A percentile compares a stretch with the other conserved stretches of the same genome.
These are phyloP conservation scores for Empis livida DNA, from an alignment of 2,888 invertebrate species.

Conservation along the genomic window DNA sequence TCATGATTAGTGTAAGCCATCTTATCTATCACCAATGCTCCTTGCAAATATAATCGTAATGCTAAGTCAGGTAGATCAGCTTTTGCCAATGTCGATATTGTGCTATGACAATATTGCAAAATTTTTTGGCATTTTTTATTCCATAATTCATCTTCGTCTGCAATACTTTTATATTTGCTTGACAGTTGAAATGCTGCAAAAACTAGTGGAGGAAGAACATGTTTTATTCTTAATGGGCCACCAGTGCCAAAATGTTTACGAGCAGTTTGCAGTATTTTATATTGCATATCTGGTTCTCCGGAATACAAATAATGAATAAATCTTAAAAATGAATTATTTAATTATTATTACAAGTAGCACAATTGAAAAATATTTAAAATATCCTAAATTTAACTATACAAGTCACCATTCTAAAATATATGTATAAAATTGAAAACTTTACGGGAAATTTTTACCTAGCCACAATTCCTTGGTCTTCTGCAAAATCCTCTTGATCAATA, in stretches of 20 bases:
- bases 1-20: slow-evolving; percentile 91
- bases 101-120: slow-evolving; percentile 95
- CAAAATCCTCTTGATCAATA: slow-evolving; percentile 84
- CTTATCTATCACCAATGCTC: slow-evolving; percentile 83
- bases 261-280: slow-evolving; percentile 77
- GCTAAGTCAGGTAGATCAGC: slow-evolving; percentile 91
- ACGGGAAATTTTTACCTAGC: slow-evolving; percentile 47
- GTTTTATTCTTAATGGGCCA: slow-evolving; percentile 74
- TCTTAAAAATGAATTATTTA: slow-evolving; percentile 37
- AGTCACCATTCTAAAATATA: too few species aligned
- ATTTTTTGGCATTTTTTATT: slow-evolving; percentile 97
- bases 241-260: slow-evolving; percentile 85
- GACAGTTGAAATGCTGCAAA: slow-evolving; percentile 89
- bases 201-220: slow-evolving; percentile 85
- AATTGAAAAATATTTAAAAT: background rate
- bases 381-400: too few species aligned
- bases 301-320: slow-evolving; percentile 74
- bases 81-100: slow-evolving; percentile 86
- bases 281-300: slow-evolving; percentile 71
- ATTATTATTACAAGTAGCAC: too few species aligned
- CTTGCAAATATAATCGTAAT: slow-evolving; percentile 85
- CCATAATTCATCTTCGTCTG: slow-evolving; percentile 90
- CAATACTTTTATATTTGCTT: slow-evolving; percentile 62
- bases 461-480: slow-evolving; percentile 88
- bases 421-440: too few species aligned